A percentile compares a stretch with the other conserved stretches of the same genome.
These are phyloP conservation scores for Lobophora halterata DNA, from an alignment of 2,888 invertebrate genomes.

Conservation along the genomic window DNA sequence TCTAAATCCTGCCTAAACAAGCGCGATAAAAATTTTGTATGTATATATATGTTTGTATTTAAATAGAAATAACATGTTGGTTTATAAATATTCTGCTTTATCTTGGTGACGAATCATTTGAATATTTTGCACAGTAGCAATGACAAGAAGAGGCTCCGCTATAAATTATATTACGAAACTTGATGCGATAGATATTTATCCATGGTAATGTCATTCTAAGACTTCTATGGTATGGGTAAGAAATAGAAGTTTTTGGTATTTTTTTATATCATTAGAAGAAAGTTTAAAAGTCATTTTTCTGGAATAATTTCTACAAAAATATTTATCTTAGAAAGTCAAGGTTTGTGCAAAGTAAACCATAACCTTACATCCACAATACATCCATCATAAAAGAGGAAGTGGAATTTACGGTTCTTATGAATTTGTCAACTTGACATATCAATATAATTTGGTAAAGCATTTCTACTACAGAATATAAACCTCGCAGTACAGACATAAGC, in stretches of 20 bases:
- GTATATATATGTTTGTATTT: too few relatives aligned
- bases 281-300: too few relatives aligned
- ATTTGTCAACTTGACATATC: conserved; percentile 16
- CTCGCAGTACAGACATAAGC: too few relatives aligned
- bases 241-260: not conserved
- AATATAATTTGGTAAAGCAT: conserved; percentile 19
- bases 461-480: not conserved
- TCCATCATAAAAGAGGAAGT: conserved; percentile 13
- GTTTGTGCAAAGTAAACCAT: conserved; percentile 6
- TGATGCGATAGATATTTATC: conserved; percentile 9
- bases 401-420: conserved; percentile 12
- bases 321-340: conserved; percentile 7
- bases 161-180: conserved; percentile 3
- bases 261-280: too few relatives aligned
- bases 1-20: too few relatives aligned
- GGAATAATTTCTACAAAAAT: too few relatives aligned
- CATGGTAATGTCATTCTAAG: not conserved
- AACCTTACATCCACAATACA: conserved; percentile 8
- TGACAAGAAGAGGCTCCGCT: conserved; percentile 5
- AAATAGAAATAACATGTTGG: too few relatives aligned
- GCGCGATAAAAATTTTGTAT: too few relatives aligned
- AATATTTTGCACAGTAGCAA: conserved; percentile 18
- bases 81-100: not conserved
- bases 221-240: too few relatives aligned
- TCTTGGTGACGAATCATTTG: conserved; percentile 6